A percentile compares a stretch with the other conserved stretches of the same genome.
These are phyloP conservation scores for Oncorhynchus nerka DNA, from an alignment of 2,113 vertebrate species.

Conservation along the genomic window DNA sequence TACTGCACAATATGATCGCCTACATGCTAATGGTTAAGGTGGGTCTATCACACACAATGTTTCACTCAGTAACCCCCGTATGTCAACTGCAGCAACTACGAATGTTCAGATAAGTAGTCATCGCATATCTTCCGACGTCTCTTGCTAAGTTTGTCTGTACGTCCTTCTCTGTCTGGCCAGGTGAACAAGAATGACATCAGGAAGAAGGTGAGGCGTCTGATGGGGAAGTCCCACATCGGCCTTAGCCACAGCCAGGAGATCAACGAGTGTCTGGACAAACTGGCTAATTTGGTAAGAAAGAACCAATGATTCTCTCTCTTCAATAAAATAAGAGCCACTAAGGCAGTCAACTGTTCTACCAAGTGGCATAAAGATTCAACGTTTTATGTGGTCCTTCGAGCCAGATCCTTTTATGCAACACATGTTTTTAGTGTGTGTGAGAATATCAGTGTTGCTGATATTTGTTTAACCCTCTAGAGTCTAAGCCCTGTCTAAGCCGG, in stretches of 20 bases:
- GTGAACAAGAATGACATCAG: conserved; percentile 92
- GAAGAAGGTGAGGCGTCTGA: conserved; percentile 93
- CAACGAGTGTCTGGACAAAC: conserved; percentile 90
- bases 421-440: neutral
- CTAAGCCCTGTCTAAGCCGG: no score
- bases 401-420: no score
- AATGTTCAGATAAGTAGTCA: no score
- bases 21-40: conserved; percentile 98
- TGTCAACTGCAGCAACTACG: no score
- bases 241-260: conserved; percentile 93
- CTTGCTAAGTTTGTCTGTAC: no score
- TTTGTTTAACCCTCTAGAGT: no score
- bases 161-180: conserved; percentile 56
- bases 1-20: conserved; percentile 94
- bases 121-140: no score
- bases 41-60: neutral
- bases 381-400: no score
- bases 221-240: conserved; percentile 97
- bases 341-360: no score
- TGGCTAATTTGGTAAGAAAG: conserved; percentile 78
- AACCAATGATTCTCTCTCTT: neutral
- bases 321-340: neutral
- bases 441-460: neutral
- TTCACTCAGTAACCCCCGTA: no score
- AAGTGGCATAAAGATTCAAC: no score